A percentile compares a stretch with the other conserved stretches of the same genome.
These are phyloP conservation scores for Chelonoidis abingdonii DNA, from an alignment of 2,113 vertebrate species.

Conservation along the genomic window DNA sequence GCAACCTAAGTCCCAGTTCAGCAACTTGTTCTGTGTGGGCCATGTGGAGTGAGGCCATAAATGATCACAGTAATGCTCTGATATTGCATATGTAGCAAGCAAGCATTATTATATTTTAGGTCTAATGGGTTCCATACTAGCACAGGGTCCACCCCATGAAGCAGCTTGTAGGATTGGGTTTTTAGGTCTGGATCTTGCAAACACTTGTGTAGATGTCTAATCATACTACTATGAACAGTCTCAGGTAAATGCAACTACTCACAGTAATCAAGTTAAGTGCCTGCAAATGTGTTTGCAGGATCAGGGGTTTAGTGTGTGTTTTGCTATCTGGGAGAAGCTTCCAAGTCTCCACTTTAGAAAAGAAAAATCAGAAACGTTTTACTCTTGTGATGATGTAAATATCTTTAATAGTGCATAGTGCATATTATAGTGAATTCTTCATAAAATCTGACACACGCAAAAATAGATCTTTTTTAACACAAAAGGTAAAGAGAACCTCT, in stretches of 20 bases:
- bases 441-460: not conserved
- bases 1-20: not conserved
- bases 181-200: not conserved
- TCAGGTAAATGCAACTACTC: not conserved
- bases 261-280: not conserved
- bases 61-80: not conserved
- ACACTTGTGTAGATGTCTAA: not conserved
- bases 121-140: not conserved
- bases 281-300: not conserved
- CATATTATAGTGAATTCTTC: not conserved
- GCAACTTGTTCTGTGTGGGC: not conserved
- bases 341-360: not conserved
- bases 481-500: not conserved
- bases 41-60: not conserved
- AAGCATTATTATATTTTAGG: not conserved
- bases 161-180: not conserved
- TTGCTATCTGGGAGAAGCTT: not conserved
- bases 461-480: not conserved
- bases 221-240: not conserved
- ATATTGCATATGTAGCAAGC: not conserved
- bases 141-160: not conserved
- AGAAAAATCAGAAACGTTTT: not conserved
- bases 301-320: not conserved
- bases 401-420: not conserved
- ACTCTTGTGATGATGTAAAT: not conserved